Evolutionary conservation across 2,797 vertebrate genomes (phyloP), one percentile per base, ranked within the genome.

Genomic region (Fringilla coelebs): DNA sequence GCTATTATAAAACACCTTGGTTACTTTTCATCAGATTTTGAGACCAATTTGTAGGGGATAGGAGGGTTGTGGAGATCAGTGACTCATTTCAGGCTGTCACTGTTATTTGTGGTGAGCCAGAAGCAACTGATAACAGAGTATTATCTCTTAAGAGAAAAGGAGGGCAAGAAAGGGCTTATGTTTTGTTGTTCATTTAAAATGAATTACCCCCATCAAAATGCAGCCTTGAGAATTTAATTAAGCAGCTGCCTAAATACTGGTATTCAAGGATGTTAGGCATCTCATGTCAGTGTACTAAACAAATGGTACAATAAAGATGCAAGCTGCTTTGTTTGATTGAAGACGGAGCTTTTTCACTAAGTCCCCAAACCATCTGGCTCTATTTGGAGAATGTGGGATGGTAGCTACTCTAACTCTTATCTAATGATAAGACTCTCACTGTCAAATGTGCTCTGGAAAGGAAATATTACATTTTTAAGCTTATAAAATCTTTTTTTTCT

Each of bases 191-290:
- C 66, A 6, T 97, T 96, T 96, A 87, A 97, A 97, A 97, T 92
- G 3, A 97, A 96, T 96, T 95, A 81, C 84, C 91, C 65, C 72
- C 89, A 96, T 94, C 88, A 94, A 97, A 96, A 97, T 65, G 73
- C 83, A 96, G 66, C 95, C 96, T 96, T 90, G 96, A 97, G 85
- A 96, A 97, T 96, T 97, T 98, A 97, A 97, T 97, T 96, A 97
- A 97, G 92, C 93, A 97, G 93, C 90, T 94, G 94, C 90, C 94
- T 96, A 96, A 97, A 93, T 90, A 88, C 89, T 89, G 90, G 87
- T 94, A 89, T 96, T 95, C 96, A 85, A 94, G 95, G 90, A 96
- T 95, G 93, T 85, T 85, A 96, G 85, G 85, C 60, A 85, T 51
- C 84, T 70, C 41, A 12, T 96, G 95, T 97, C 97, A 97, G 88